A percentile compares a stretch with the other conserved stretches of the same genome.
Conservation (phyloP, 2,797 vertebrate genomes). For the Fratercula arctica region DNA sequence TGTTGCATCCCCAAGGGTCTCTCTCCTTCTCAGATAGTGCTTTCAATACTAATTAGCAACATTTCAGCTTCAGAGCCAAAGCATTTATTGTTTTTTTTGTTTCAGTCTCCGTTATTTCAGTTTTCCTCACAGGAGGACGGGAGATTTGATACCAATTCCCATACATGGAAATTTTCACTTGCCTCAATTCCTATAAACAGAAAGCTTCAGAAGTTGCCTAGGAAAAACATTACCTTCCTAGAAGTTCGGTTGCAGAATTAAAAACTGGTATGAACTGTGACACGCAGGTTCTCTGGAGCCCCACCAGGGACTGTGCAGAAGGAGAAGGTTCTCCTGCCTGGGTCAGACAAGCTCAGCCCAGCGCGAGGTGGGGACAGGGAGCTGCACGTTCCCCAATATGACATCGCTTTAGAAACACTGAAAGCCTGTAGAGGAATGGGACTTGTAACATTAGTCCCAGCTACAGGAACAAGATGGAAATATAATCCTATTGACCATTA, state of each 20-base stretch:
- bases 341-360: not conserved
- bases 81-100: not conserved
- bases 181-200: not conserved
- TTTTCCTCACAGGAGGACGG: not conserved
- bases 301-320: not conserved
- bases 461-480: not conserved
- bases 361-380: rapidly evolving
- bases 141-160: not conserved
- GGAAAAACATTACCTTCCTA: not conserved
- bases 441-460: not conserved
- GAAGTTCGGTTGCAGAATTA: not conserved
- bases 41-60: not conserved
- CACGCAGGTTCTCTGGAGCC: not conserved
- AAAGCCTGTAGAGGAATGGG: not conserved
- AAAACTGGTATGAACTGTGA: not conserved
- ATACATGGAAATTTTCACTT: not conserved
- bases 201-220: not conserved
- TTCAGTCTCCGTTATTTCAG: not conserved
- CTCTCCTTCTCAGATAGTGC: not conserved
- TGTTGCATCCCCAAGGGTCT: not conserved
- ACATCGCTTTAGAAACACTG: not conserved
- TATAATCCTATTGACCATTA: not conserved
- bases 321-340: not conserved
- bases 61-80: not conserved
- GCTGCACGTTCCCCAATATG: not conserved